phyloP scores from a whole-genome alignment of 2,888 invertebrate species.

The Troides helena region DNA sequence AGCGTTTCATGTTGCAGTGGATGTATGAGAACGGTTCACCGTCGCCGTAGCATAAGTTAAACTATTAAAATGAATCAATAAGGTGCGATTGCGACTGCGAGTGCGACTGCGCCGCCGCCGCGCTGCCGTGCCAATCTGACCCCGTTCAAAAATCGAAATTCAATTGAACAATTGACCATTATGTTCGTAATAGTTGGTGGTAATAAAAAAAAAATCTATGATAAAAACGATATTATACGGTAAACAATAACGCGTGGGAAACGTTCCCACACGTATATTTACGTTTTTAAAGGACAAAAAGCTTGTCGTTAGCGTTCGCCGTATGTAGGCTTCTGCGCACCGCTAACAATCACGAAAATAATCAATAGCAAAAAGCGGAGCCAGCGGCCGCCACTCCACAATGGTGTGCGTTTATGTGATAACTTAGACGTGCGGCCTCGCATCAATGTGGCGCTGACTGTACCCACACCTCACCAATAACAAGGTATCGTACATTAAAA shows the following conservation, averaged over 20 bases:
- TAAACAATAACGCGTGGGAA: constrained; percentile 67
- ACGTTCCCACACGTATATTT: constrained; percentile 55
- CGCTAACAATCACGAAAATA: constrained; percentile 19
- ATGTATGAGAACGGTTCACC: too few relatives aligned
- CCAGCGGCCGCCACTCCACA: too few relatives aligned
- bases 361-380: constrained; percentile 21
- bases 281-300: constrained; percentile 45
- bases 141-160: constrained; percentile 52
- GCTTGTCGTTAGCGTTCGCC: constrained; percentile 31
- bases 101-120: constrained; percentile 19
- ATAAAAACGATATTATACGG: constrained; percentile 54
- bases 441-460: too few relatives aligned
- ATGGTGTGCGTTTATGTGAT: too few relatives aligned
- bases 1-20: too few relatives aligned
- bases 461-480: too few relatives aligned
- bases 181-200: constrained; percentile 65
- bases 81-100: too few relatives aligned
- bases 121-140: constrained; percentile 43
- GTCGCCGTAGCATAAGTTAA: too few relatives aligned
- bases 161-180: constrained; percentile 76
- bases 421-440: too few relatives aligned
- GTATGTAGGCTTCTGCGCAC: constrained; percentile 5
- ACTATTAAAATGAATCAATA: too few relatives aligned
- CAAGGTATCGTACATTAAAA: too few relatives aligned
- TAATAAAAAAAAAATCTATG: constrained; percentile 67